A percentile compares a stretch with the other conserved stretches of the same genome.
These are phyloP conservation scores for Trachymyrmex septentrionalis DNA, from an alignment of 1,140 invertebrate genomes.

Conservation along the genomic window DNA sequence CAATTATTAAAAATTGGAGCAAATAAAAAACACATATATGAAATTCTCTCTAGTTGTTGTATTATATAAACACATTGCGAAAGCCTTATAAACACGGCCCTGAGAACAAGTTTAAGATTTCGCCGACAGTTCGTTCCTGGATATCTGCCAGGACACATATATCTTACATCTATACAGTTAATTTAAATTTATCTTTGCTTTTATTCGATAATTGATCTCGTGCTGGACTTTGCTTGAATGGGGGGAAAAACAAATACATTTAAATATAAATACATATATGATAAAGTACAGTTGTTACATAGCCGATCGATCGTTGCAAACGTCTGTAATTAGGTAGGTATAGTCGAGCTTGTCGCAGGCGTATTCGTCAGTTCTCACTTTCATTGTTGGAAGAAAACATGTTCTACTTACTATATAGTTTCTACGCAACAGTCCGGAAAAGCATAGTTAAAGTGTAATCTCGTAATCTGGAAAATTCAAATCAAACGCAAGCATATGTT, in stretches of 20 bases:
- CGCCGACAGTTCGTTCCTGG: background rate
- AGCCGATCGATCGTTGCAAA: background rate
- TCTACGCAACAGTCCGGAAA: background rate
- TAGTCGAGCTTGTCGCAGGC: background rate
- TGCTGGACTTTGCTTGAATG: background rate
- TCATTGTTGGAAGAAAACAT: background rate
- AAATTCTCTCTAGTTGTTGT: background rate
- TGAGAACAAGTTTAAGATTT: background rate
- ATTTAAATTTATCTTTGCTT: background rate
- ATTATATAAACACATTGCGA: background rate
- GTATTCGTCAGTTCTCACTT: constrained; percentile 4
- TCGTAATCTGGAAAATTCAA: background rate
- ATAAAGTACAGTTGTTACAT: background rate
- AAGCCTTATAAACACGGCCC: background rate
- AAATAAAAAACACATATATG: background rate
- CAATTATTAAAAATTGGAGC: background rate
- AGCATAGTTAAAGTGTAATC: background rate
- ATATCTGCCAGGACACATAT: background rate
- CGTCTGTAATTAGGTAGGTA: background rate
- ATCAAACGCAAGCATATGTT: background rate
- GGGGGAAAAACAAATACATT: background rate
- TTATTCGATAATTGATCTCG: background rate
- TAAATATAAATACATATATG: background rate
- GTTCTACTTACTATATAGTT: background rate
- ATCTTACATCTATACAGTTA: background rate